Evolutionary conservation across 53 echinoderm and acorn worm genomes (phyloP), one percentile per base, ranked within the genome.

Genomic region (Echinometra lucunter): DNA sequence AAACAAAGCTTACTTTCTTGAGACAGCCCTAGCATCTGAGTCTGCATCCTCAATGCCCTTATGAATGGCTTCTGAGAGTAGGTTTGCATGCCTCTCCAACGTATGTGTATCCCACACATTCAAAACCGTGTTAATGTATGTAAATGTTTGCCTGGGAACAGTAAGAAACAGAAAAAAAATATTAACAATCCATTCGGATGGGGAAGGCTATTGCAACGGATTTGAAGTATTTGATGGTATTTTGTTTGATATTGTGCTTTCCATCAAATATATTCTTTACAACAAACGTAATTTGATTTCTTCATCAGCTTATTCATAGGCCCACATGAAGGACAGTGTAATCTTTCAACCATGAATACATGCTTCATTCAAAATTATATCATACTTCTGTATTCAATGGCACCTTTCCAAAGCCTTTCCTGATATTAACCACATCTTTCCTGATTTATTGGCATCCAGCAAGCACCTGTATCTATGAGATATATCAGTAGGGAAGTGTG

Each of bases 41-140:
- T 98, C 99, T 38, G 98, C 96, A 97, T 98, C 99, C 49, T 98
- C 98, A 58, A 98, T 98, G 44, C 98, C 98, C 95, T 98, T 98
- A 94, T 93, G 96, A 16, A 98, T 34, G 35, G 96, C 96, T n/a
- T 98, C 99, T 89, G 95, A 95, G 11, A 98, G 95, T 27, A 94
- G 91, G 88, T 58, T 94, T 1, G 96, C 96, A 74, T 98, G 98
- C 91, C 96, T 98, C 96, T 98, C 99, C 74, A 98, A 75, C 21
- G 95, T 78, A 91, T 98, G 99, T 28, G 99, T 97, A 53, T 97
- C 97, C 99, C 99, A 98, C 8, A 93, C 96, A 47, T 96, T 95
- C 66, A 98, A 83, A 92, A 98, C 88, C 6, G 89, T 97, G 90
- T 90, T 89, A 53, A 98, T 94, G 91, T 97, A 97, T 40, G 82